Evolutionary conservation across 2,797 vertebrate species (phyloP).

Genomic region (Pipistrellus pipistrellus): DNA sequence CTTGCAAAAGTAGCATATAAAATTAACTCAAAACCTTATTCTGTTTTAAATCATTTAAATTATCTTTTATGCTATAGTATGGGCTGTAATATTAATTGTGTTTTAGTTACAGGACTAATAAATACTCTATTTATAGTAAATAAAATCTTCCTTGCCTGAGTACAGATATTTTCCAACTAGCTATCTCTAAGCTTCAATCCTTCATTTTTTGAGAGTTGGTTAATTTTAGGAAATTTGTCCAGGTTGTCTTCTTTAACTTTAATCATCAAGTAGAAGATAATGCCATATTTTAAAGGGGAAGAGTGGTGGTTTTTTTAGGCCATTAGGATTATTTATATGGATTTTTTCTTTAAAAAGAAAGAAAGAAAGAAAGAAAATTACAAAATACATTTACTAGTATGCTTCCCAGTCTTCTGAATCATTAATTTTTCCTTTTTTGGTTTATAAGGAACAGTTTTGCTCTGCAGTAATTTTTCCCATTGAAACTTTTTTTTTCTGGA

Average conservation of each 20-base stretch:
- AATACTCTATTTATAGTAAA: slow-evolving; percentile 36
- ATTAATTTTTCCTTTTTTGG: slow-evolving; percentile 33
- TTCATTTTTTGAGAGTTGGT: slow-evolving; percentile 43
- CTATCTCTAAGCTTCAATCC: not conserved
- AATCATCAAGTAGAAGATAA: not conserved
- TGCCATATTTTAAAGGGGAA: slow-evolving; percentile 25
- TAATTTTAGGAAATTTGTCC: slow-evolving; percentile 59
- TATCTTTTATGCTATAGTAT: slow-evolving; percentile 13
- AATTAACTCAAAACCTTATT: slow-evolving; percentile 34
- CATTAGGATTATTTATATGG: not conserved
- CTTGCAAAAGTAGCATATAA: slow-evolving; percentile 33
- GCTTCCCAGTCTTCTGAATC: not conserved
- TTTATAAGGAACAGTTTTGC: slow-evolving; percentile 53
- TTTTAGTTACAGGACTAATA: slow-evolving; percentile 11
- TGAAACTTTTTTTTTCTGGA: slow-evolving; percentile 40
- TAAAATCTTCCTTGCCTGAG: slow-evolving; percentile 30
- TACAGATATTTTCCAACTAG: not conserved
- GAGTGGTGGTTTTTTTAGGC: not conserved
- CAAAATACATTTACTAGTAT: not conserved
- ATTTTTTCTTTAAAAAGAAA: slow-evolving; percentile 45
- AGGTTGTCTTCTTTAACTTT: slow-evolving; percentile 53
- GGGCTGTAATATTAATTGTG: not conserved
- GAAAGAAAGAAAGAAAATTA: not conserved
- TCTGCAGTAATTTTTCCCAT: slow-evolving; percentile 16
- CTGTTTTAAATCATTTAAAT: slow-evolving; percentile 19